Evolutionary conservation across 2,888 invertebrate genomes (phyloP).

Genomic region (Geotrupes spiniger): DNA sequence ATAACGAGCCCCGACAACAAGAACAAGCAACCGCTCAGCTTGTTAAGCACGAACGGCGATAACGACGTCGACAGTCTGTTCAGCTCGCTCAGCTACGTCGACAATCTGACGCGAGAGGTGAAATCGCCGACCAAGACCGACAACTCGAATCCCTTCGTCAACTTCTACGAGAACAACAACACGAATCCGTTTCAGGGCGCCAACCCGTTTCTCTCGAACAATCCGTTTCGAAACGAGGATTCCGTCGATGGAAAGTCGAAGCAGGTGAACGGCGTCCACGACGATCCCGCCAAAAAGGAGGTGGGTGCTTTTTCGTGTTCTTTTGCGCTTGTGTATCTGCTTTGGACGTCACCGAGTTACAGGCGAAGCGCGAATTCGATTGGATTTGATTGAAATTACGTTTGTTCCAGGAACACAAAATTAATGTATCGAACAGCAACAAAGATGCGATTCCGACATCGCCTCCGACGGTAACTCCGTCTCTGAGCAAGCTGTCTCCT

Average conservation of each 20-base stretch:
- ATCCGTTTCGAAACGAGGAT: conserved; percentile 42
- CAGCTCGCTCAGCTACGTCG: conserved; percentile 28
- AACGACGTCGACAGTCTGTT: conserved; percentile 23
- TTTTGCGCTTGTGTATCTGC: too few species aligned
- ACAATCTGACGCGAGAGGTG: conserved; percentile 17
- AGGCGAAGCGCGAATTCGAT: too few species aligned
- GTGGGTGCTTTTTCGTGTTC: too few species aligned
- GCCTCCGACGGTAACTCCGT: conserved; percentile 56
- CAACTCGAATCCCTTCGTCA: conserved; percentile 42
- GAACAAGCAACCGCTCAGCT: conserved; percentile 31
- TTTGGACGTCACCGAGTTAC: too few species aligned
- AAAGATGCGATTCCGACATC: conserved; percentile 7
- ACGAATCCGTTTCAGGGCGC: conserved; percentile 54
- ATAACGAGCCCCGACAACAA: conserved; percentile 31
- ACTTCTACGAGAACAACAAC: conserved; percentile 32
- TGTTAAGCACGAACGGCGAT: conserved; percentile 28
- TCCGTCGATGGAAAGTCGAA: conserved; percentile 41
- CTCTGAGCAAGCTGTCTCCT: conserved; percentile 70
- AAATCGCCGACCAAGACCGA: conserved; percentile 21
- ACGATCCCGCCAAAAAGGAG: conserved; percentile 10
- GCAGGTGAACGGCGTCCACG: conserved; percentile 12
- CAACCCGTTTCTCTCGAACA: conserved; percentile 48
- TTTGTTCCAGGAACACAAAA: too few species aligned
- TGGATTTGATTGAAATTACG: too few species aligned
- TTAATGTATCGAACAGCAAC: background rate